A percentile compares a stretch with the other conserved stretches of the same genome.
These are phyloP conservation scores for Alloplasta piceator DNA, from an alignment of 2,888 invertebrate species.

Conservation along the genomic window DNA sequence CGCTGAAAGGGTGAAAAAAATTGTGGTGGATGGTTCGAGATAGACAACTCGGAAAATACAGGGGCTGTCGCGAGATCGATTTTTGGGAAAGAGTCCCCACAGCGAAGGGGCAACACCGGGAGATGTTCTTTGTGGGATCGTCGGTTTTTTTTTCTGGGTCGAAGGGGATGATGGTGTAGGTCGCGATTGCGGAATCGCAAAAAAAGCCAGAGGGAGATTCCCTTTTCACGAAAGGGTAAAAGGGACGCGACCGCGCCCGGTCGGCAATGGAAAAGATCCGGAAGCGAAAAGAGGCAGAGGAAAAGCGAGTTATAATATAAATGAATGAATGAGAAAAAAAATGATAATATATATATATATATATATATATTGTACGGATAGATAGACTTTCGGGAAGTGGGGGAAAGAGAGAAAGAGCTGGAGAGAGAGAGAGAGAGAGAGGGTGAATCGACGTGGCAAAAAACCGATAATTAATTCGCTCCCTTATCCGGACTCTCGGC, in stretches of 20 bases:
- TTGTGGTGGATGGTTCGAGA: constrained; percentile 1
- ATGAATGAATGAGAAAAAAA: constrained; percentile 29
- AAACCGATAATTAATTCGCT: constrained; percentile 57
- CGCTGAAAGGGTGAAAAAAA: constrained; percentile 7
- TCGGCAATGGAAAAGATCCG: constrained; percentile 30
- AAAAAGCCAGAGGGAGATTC: no score
- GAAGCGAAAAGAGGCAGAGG: constrained; percentile 6
- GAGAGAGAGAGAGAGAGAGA: neutral
- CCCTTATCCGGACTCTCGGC: constrained; percentile 16
- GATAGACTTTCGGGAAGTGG: neutral
- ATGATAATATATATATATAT: constrained; percentile 26
- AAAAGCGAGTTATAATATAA: constrained; percentile 35
- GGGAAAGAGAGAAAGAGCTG: neutral
- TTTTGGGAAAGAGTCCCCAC: no score
- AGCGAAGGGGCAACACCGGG: no score
- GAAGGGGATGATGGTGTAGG: no score
- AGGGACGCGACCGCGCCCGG: neutral
- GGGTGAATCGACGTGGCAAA: constrained; percentile 26
- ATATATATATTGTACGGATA: constrained; percentile 18
- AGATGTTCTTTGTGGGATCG: no score
- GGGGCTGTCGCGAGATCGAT: constrained; percentile 47
- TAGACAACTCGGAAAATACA: neutral
- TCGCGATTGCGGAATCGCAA: no score
- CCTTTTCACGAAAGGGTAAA: constrained; percentile 16
- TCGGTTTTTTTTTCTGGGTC: no score